Conservation (phyloP, 2,113 vertebrate genomes). For the Anser brachyrhynchus region DNA sequence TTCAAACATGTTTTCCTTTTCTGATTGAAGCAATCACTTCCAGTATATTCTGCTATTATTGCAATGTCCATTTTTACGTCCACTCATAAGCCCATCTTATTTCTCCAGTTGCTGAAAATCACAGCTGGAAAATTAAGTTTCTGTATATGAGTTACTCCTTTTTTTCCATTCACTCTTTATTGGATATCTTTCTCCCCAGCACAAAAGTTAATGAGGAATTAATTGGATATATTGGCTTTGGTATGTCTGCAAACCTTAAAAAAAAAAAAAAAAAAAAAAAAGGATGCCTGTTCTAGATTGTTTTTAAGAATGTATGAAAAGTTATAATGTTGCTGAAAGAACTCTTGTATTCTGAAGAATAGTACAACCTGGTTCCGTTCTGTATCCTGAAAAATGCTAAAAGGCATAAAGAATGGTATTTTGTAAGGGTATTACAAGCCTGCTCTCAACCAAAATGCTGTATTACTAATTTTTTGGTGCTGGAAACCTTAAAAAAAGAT, state of each 20-base stretch:
- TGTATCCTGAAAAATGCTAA: neutral
- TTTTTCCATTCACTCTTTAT: neutral
- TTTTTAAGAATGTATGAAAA: neutral
- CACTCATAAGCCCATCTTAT: neutral
- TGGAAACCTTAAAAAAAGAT: neutral
- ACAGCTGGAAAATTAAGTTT: neutral
- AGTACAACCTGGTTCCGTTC: neutral
- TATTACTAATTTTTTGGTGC: neutral
- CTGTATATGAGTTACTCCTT: neutral
- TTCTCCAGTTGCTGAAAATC: neutral
- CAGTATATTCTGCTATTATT: neutral
- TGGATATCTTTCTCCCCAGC: neutral
- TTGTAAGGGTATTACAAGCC: neutral
- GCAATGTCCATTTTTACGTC: neutral
- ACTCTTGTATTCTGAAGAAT: neutral
- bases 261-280: neutral
- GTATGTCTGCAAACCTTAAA: neutral
- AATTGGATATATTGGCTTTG: neutral
- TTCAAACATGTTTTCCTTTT: neutral
- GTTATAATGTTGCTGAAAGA: neutral
- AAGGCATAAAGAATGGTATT: neutral
- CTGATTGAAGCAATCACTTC: neutral
- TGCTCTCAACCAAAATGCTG: neutral
- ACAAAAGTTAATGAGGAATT: neutral
- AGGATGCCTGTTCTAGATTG: neutral